Evolutionary conservation across 1,140 invertebrate genomes (phyloP), one percentile per base, ranked within the genome.

Genomic region (Aphaenogaster ashmeadi): DNA sequence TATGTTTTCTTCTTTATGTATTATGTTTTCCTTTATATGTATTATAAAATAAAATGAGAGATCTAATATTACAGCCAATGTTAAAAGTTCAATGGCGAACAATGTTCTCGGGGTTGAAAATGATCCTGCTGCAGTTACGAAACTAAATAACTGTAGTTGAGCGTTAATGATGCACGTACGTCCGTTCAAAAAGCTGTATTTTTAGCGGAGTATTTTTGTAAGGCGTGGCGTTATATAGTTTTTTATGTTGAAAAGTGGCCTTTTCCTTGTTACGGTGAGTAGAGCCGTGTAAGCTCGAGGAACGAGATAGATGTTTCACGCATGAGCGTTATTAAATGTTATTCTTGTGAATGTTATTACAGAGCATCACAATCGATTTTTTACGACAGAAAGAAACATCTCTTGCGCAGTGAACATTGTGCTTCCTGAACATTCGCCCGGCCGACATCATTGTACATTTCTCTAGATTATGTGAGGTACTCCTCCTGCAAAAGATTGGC

Each of bases 261-360:
- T 88, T 69, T 69, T 88, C 47, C 87, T 90, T 89, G 86, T 91
- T 88, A 89, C 88, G 92, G 87, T 92, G 88, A 93, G 91, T 92
- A 90, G 88, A 92, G 81, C 89, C 80, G 81, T 84, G 64, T 58
- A 71, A 88, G 38, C 56, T 85, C 58, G 66, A 89, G 75, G 36
- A 74, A 71, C 71, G 64, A 87, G 67, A 78, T 67, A 62, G 72
- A 21, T 77, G 8, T 75, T 62, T 81, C 77, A 87, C 88, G 60
- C 84, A 89, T 90, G 89, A 90, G 36, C 64, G 88, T 89, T 88
- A 88, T 87, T 90, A 64, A 86, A 81, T 87, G 84, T 92, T 91
- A 89, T 87, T 87, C 71, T 91, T 87, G 87, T 84, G 87, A 77
- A 91, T 90, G 77, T 92, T 93, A 90, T 81, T 81, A 79, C 83